Base-by-base conservation (phyloP, 53 echinoderm and acorn worm species). In the Pentamera pediparva region DNA sequence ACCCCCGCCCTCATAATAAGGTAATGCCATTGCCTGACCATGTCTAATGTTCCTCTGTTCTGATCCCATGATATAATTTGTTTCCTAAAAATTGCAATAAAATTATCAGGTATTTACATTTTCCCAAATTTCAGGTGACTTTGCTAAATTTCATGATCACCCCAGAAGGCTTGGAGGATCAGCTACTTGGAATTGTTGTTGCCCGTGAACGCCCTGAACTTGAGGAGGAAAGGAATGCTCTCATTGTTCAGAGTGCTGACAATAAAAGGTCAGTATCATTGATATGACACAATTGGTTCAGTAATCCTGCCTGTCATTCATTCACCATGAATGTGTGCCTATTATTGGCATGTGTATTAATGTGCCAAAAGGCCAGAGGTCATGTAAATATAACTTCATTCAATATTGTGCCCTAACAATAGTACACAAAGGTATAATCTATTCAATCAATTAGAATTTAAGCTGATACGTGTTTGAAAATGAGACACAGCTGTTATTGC, bases 101-200 rank as follows among this genome's bases (percentile, higher is more conserved):
- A 45, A n/a, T n/a, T 45, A 15, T 45, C n/a, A 45, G 13, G 12
- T 45, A n/a, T n/a, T n/a, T 45, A 12, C 0, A 3, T 57, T 57
- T 57, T 11, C 0, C 4, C 32, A 18, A 53, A 1, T 13, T 53
- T 17, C 58, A 98, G 98, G 91, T 92, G 55, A 92, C 98, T 3
- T 58, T 98, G 36, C 79, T 92, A 75, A 98, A 98, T 67, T 98
- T 98, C 82, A 98, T 92, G 91, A 92, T 96, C 69, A 98, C 98
- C 11, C 98, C 98, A 7, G 98, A 98, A 78, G 98, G 98, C 70
- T 69, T 92, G 8, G 91, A 98, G 33, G 91, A 92, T 39, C 98
- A 92, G 84, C 59, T 98, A 63, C 84, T 89, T 26, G 89, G 96
- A 36, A 91, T 91, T 36, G 98, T 96, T 77, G 98, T 96, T 8